Evolutionary conservation across 2,797 vertebrate genomes (phyloP).

Genomic region (Scolopax rusticola): DNA sequence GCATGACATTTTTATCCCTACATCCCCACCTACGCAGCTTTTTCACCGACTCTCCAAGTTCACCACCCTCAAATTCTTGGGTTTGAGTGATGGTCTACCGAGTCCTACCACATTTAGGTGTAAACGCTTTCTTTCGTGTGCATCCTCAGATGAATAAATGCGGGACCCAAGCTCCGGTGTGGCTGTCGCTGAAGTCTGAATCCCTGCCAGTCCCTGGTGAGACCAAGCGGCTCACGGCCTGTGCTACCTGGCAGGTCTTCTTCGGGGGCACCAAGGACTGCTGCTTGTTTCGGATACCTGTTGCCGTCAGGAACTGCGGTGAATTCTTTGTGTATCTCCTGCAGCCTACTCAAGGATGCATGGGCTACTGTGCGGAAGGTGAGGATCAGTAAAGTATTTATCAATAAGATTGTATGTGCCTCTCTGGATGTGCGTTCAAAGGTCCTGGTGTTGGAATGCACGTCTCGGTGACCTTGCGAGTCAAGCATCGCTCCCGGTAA

Average conservation of each 20-base stretch:
- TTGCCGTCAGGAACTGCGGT: slow-evolving; percentile 80
- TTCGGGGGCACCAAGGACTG: slow-evolving; percentile 78
- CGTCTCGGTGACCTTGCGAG: slow-evolving; percentile 29
- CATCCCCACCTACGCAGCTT: background rate
- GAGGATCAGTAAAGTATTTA: background rate
- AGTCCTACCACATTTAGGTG: background rate
- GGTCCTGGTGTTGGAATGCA: background rate
- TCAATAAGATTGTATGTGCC: background rate
- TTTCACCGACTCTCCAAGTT: background rate
- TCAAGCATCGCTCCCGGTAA: slow-evolving; percentile 14
- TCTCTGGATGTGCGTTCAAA: background rate
- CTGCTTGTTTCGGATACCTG: slow-evolving; percentile 81
- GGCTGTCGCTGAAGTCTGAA: slow-evolving; percentile 80
- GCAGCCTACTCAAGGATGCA: slow-evolving; percentile 84
- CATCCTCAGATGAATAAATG: slow-evolving; percentile 84
- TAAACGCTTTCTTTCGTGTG: background rate
- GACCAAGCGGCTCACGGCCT: slow-evolving; percentile 77
- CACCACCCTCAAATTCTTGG: background rate
- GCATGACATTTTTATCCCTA: background rate
- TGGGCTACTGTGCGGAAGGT: slow-evolving; percentile 86
- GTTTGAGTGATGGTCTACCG: accelerated
- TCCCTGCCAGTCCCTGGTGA: slow-evolving; percentile 73
- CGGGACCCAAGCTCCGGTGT: slow-evolving; percentile 84
- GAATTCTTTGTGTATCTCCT: slow-evolving; percentile 83
- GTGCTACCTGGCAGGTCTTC: slow-evolving; percentile 83